Evolutionary conservation across 2,888 invertebrate species (phyloP).

Genomic region (Phrixothrix hirtus): DNA sequence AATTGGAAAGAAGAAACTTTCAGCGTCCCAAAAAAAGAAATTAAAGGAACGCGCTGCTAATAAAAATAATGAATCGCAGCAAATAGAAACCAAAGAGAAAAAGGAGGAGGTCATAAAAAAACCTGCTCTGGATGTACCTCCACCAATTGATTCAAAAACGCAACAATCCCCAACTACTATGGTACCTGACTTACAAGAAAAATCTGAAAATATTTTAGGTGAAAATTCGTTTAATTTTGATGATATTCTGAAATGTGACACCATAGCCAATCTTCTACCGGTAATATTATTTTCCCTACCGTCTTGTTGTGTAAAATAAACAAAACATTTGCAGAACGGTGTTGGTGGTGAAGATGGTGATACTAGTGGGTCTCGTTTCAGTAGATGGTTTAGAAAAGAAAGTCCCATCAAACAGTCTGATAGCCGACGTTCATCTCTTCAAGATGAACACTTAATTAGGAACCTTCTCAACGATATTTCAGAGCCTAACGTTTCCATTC

Average conservation of each 20-base stretch:
- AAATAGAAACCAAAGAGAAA: slow-evolving; percentile 33
- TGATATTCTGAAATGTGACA: slow-evolving; percentile 81
- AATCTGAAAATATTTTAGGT: background rate
- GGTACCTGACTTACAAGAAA: slow-evolving; percentile 24
- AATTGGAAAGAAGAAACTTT: slow-evolving; percentile 52
- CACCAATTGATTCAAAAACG: slow-evolving; percentile 29
- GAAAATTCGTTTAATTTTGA: slow-evolving; percentile 73
- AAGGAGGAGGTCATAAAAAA: too few species aligned
- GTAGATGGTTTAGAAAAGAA: slow-evolving; percentile 78
- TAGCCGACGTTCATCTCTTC: slow-evolving; percentile 61
- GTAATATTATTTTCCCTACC: slow-evolving; percentile 56
- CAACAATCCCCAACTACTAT: slow-evolving; percentile 51
- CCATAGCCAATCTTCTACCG: slow-evolving; percentile 72
- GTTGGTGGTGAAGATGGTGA: slow-evolving; percentile 62
- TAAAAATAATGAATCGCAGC: slow-evolving; percentile 19
- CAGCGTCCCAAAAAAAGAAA: slow-evolving; percentile 56
- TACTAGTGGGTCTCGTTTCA: slow-evolving; percentile 69
- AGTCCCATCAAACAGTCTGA: slow-evolving; percentile 58
- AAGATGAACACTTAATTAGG: slow-evolving; percentile 64
- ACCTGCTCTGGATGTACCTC: slow-evolving; percentile 37
- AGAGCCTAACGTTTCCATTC: slow-evolving; percentile 55
- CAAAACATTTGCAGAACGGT: slow-evolving; percentile 62
- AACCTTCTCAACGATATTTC: slow-evolving; percentile 67
- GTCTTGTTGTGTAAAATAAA: background rate
- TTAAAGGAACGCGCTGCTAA: slow-evolving; percentile 48